These are phyloP conservation scores for Aradus depressus DNA, from an alignment of 2,888 invertebrate species.

Conservation along the genomic window DNA sequence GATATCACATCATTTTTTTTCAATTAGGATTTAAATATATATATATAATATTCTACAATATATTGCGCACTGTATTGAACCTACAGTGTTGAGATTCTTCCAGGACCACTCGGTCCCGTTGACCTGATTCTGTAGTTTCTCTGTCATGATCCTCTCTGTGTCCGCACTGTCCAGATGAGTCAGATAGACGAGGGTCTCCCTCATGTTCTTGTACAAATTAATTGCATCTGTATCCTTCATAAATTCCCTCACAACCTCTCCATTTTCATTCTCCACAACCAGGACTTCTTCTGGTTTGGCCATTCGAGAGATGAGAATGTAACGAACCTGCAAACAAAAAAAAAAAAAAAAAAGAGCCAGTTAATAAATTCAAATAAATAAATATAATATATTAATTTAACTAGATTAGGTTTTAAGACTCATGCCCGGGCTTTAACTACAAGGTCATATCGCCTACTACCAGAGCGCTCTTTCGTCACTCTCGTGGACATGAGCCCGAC, in stretches of 20 bases:
- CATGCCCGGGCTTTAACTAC: no score
- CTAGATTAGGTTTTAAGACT: no score
- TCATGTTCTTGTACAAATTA: constrained; percentile 98
- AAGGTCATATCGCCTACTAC: no score
- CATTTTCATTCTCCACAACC: constrained; percentile 99
- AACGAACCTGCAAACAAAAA: constrained; percentile 50
- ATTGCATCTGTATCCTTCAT: constrained; percentile 99
- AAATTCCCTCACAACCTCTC: constrained; percentile 97
- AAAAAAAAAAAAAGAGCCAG: not conserved
- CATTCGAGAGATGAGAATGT: constrained; percentile 99
- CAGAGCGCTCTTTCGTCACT: no score
- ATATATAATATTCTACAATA: not conserved
- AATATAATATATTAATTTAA: no score
- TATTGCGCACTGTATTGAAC: constrained; percentile 19
- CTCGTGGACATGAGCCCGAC: no score
- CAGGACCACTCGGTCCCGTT: constrained; percentile 99
- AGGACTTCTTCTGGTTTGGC: constrained; percentile 99
- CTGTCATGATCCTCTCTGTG: constrained; percentile 98
- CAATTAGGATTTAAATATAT: not conserved
- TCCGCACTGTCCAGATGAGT: constrained; percentile 97
- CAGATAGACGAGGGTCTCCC: constrained; percentile 92
- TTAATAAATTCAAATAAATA: not conserved
- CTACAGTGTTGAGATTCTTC: constrained; percentile 94
- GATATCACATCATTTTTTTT: no score
- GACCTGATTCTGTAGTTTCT: constrained; percentile 95